phyloP scores from a whole-genome alignment of 2,113 vertebrate species.

The Myotis davidii region DNA sequence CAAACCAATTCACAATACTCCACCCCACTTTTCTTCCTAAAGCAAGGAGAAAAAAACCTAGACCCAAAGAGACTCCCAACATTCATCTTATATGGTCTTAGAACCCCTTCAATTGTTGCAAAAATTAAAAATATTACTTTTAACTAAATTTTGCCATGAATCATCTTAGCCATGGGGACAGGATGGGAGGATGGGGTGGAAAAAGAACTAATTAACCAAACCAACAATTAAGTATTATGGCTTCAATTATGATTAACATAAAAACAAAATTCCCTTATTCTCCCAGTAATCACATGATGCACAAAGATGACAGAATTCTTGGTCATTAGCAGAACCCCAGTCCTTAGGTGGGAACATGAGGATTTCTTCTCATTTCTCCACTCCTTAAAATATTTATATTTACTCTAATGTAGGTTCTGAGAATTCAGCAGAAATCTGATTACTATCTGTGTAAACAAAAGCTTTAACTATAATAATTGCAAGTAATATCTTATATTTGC shows the following conservation, averaged over 20 bases:
- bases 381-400: constrained; percentile 36
- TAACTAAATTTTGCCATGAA: neutral
- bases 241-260: constrained; percentile 43
- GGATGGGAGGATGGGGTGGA: neutral
- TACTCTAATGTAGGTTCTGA: neutral
- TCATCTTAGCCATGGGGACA: neutral
- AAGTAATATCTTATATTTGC: constrained; percentile 8
- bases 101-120: neutral
- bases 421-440: constrained; percentile 9
- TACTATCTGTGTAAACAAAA: constrained; percentile 35
- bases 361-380: neutral
- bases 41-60: constrained; percentile 24
- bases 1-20: neutral
- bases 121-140: constrained; percentile 42
- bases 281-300: constrained; percentile 8
- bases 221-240: neutral
- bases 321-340: constrained; percentile 20
- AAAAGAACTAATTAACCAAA: constrained; percentile 53
- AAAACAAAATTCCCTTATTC: neutral
- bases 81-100: neutral
- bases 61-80: constrained; percentile 7
- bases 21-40: constrained; percentile 29
- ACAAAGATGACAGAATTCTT: neutral
- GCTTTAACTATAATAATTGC: neutral
- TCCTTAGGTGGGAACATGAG: neutral